Base-by-base conservation (phyloP, 2,797 vertebrate species). In the Mycteria americana region DNA sequence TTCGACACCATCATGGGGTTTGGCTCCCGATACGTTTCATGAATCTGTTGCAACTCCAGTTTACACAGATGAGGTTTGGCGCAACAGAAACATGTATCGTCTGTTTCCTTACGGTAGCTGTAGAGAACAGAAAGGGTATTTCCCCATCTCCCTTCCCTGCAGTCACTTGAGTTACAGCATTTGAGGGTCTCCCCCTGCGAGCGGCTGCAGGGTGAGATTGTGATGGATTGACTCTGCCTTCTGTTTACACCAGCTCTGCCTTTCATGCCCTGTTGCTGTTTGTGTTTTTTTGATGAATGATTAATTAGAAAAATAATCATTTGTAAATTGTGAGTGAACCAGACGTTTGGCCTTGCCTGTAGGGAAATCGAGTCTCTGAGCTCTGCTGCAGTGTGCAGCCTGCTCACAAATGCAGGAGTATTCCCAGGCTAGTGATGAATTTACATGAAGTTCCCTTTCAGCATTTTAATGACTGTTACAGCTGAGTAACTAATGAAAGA, bases 281-380 rank as follows among this genome's bases (percentile, higher is more conserved):
- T 98, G 97, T 98, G 97, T 97, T 97, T 95, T 95, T 98, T 98
- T 98, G 98, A 98, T 99, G 98, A 98, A 98, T 98, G 98, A 98
- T 98, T 98, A 98, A 98, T 99, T 98, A 98, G 96, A 98, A 98
- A 98, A 98, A 98, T 98, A 95, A 98, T 97, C 97, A 94, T 98
- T 98, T 98, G 97, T 97, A 98, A 97, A 98, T 98, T 95, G 97
- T 95, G 97, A 97, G 97, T 95, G 95, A 98, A 98, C 96, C 96
- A 97, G 98, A 98, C 98, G 45, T 97, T 98, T 98, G 97, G 97
- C 97, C 97, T 96, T 96, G 97, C 97, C 98, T 97, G 94, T 97
- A 92, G 98, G 98, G 98, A 98, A 97, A 97, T 96, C 41, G 95
- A 35, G 94, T 97, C 97, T 98, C 89, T 3, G 67, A 97, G 97